Evolutionary conservation across 2,888 invertebrate species (phyloP).

Genomic region (Aspidapion aeneum): DNA sequence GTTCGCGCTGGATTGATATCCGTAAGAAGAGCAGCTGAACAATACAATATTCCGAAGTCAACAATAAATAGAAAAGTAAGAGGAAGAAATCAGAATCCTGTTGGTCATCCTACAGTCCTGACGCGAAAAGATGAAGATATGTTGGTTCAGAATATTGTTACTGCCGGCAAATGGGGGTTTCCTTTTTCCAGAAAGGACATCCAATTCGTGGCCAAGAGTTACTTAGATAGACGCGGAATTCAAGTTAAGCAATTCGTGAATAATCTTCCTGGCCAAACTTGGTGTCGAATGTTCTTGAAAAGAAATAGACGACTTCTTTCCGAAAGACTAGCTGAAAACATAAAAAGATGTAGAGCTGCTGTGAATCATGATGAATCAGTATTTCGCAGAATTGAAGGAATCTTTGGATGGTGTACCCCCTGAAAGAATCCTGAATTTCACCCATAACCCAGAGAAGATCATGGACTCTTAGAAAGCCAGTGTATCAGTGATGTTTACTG

Average conservation of each 20-base stretch:
- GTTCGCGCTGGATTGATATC: background rate
- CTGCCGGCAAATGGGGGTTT: background rate
- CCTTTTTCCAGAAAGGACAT: background rate
- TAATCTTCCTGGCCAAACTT: background rate
- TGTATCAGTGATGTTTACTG: conserved; percentile 8
- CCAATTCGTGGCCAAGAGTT: background rate
- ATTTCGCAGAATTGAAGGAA: conserved; percentile 1
- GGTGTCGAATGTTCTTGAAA: background rate
- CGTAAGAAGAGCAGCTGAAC: background rate
- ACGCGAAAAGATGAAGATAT: background rate
- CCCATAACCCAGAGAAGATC: background rate
- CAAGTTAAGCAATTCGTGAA: background rate
- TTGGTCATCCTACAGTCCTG: background rate
- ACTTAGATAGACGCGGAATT: background rate
- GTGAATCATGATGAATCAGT: conserved; percentile 5
- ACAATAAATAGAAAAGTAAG: background rate
- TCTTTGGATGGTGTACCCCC: conserved; percentile 5
- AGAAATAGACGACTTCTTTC: background rate
- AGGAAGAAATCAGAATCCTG: background rate
- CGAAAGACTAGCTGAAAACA: conserved; percentile 20
- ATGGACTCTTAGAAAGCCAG: background rate
- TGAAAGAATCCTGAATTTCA: conserved; percentile 2
- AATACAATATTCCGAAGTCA: background rate
- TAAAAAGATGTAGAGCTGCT: conserved; percentile 21
- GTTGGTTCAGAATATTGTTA: background rate